phyloP scores from a whole-genome alignment of 2,888 invertebrate genomes.

The Colostygia pectinataria region DNA sequence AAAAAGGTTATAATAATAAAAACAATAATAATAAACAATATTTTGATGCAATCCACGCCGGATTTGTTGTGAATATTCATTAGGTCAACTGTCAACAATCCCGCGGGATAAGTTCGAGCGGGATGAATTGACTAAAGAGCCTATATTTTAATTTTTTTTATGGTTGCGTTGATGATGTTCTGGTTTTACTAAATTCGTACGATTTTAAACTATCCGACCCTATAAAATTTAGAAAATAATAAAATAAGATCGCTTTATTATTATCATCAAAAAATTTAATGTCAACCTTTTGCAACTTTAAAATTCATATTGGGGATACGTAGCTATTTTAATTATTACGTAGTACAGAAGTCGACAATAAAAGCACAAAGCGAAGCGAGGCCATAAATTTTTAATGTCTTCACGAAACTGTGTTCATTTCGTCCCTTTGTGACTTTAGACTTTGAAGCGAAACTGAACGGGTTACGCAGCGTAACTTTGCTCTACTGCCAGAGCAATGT shows the following conservation, averaged over 20 bases:
- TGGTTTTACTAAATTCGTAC: no score
- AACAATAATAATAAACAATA: no score
- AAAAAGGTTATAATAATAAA: no score
- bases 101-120: no score
- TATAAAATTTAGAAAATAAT: not conserved
- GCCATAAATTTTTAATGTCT: slow-evolving; percentile 74
- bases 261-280: slow-evolving; percentile 2
- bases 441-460: slow-evolving; percentile 30
- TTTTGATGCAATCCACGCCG: not conserved
- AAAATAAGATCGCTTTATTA: not conserved
- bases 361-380: slow-evolving; percentile 63
- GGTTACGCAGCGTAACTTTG: slow-evolving; percentile 35
- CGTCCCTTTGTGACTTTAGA: slow-evolving; percentile 50
- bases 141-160: no score
- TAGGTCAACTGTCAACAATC: no score
- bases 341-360: slow-evolving; percentile 49
- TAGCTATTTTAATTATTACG: slow-evolving; percentile 45
- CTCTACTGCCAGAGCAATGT: not conserved
- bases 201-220: no score
- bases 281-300: slow-evolving; percentile 17
- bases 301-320: slow-evolving; percentile 32
- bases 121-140: no score
- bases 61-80: not conserved
- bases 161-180: no score
- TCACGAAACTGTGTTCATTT: slow-evolving; percentile 65